Conservation (phyloP, 2,888 invertebrate species). For the Dugesia japonica region DNA sequence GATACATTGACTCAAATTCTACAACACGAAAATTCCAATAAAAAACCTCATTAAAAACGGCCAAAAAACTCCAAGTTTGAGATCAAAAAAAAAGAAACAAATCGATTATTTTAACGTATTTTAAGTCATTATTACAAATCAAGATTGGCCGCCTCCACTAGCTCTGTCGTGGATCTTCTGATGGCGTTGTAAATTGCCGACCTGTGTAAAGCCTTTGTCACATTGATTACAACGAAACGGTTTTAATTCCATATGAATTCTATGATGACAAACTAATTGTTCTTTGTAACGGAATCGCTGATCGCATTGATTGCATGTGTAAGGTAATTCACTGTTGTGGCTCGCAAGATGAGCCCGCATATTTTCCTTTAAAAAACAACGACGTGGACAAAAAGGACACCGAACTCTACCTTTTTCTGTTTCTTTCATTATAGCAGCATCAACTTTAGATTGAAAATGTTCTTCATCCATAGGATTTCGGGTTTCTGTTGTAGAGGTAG, state of each 20-base stretch:
- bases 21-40: constrained; percentile 5
- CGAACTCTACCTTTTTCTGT: constrained; percentile 10
- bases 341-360: neutral
- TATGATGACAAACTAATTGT: constrained; percentile 2
- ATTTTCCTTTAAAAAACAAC: constrained; percentile 5
- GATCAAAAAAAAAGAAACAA: constrained; percentile 20
- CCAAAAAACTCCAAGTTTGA: neutral
- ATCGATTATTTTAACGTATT: neutral
- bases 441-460: neutral
- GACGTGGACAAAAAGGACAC: neutral
- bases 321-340: constrained; percentile 1
- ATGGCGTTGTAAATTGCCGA: constrained; percentile 16
- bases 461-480: neutral
- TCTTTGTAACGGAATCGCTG: constrained; percentile 9
- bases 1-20: neutral
- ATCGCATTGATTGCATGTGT: constrained; percentile 15
- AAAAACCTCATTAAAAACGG: neutral
- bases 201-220: constrained; percentile 2
- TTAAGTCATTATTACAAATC: neutral
- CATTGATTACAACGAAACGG: constrained; percentile 20
- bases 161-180: constrained; percentile 5
- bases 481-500: neutral
- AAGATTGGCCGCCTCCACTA: neutral
- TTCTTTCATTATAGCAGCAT: neutral
- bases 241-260: constrained; percentile 5